Base-by-base conservation (phyloP, 2,797 vertebrate genomes). In the Sebastes taczanowskii region DNA sequence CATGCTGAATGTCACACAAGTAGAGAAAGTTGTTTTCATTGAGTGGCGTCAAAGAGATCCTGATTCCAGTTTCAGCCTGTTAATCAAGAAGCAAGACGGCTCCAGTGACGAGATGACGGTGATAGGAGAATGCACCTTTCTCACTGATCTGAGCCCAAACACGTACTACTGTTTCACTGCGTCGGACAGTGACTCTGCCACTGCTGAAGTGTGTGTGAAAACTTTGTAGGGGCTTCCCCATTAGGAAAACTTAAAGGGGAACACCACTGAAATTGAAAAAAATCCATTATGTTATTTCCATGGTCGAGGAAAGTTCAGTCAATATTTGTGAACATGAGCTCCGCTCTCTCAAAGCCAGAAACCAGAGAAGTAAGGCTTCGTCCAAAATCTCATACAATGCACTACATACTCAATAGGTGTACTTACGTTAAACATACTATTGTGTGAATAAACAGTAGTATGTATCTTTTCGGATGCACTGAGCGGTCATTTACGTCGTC, bases 81-180 rank as follows among this genome's bases (percentile, higher is more conserved):
- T 85, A 1, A 75, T 94, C 67, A 78, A 9, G 62, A 79, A 90
- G 56, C 90, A 90, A 20, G 80, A 71, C 29, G 9, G 20, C 62
- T 22, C 75, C 11, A n/a, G n/a, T 1, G 64, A 86, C 46, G 55
- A 82, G 34, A 23, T 89, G 4, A 88, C 29, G 0, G 93, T 95
- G 69, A 68, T 86, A 1, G 90, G 88, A 0, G 76, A 88, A 49
- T 78, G 7, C 23, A 35, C 86, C 38, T 30, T 87, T 3, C 62
- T 95, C 22, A 78, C 85, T 0, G 74, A 90, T 2, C 89, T 95
- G 71, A 90, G 72, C 46, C 82, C 85, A 1, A 62, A 56, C 8
- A 78, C 88, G 0, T 65, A 25, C 34, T 94, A 94, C 83, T 95
- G 94, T 49, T 25, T 95, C 62, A 75, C 80, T 0, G 82, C 95